Base-by-base conservation (phyloP, 2,113 vertebrate genomes). In the Tiliqua scincoides region DNA sequence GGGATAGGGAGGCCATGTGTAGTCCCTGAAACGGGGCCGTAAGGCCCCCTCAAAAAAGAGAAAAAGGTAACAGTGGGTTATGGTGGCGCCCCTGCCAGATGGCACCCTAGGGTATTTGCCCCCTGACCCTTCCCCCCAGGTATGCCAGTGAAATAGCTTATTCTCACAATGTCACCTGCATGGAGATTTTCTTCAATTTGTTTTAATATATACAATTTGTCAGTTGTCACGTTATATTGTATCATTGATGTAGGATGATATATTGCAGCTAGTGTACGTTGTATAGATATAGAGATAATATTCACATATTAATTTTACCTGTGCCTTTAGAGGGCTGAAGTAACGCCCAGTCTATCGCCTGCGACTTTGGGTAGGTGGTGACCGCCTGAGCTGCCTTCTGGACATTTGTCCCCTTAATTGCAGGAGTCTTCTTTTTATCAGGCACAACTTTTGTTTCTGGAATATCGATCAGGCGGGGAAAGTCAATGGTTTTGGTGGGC, bases 231-330 rank as follows among this genome's bases (percentile, higher is more conserved):
- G 20, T 40, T 30, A 37, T 61, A 71, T 37, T 32, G 35, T 59
- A 27, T 48, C 35, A 11, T 27, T 6, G 32, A 5, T n/a, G n/a
- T n/a, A 35, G 2, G 11, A 23, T 25, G 25, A 63, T 30, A 79
- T 43, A 18, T 9, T 63, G 25, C 37, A 27, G 17, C 27, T 65
- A 68, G 68, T 32, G 1, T 78, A n/a, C 3, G 27, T 14, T 14
- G 9, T 72, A 59, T 30, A 30, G 14, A 15, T 65, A 62, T 32
- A 3, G 61, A 62, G 23, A 27, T 37, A 25, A 27, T 37, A 25
- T 32, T 62, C 75, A 75, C 14, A 59, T 85, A 30, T n/a, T 78
- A 9, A 63, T 59, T 57, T 68, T 90, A 94, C 89, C 90, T 91
- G 90, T 18, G 1, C 59, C 84, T 40, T 48, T 67, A 79, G 86